Conservation (phyloP, 2,113 vertebrate species). For the Haemorhous mexicanus region DNA sequence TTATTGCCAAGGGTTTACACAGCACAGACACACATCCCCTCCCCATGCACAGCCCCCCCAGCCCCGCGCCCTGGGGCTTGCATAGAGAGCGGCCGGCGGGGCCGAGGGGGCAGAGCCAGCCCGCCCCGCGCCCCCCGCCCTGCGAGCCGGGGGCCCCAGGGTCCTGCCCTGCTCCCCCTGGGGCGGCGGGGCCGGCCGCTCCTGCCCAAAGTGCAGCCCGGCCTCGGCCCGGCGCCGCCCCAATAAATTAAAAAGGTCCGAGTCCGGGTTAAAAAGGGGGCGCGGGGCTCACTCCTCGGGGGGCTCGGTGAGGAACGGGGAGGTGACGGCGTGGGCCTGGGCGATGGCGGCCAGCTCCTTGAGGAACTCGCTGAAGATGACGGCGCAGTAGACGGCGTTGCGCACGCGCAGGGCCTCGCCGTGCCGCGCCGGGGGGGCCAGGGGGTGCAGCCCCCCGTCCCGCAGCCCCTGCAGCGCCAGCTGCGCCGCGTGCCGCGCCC, state of each 20-base stretch:
- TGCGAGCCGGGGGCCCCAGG: not conserved
- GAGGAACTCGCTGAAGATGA: slow-evolving; percentile 95
- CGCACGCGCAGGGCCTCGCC: slow-evolving; percentile 89
- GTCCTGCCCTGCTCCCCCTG: not conserved
- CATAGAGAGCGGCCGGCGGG: not conserved
- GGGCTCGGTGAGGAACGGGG: slow-evolving; percentile 84
- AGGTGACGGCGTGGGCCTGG: slow-evolving; percentile 90
- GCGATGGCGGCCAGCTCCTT: slow-evolving; percentile 94
- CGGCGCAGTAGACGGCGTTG: slow-evolving; percentile 93
- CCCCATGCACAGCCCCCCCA: not conserved
- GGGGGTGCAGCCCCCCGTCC: not conserved
- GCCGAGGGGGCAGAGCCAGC: slow-evolving; percentile 46
- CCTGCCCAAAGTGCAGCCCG: slow-evolving; percentile 40
- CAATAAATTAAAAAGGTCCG: slow-evolving; percentile 78
- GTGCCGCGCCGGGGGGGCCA: slow-evolving; percentile 39
- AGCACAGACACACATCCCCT: slow-evolving; percentile 12
- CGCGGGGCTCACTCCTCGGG: slow-evolving; percentile 75
- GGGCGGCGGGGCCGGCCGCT: not conserved
- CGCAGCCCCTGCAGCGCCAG: not conserved
- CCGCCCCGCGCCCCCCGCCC: not conserved
- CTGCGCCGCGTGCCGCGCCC: not conserved
- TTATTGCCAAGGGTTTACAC: slow-evolving; percentile 21
- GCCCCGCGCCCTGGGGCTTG: not conserved
- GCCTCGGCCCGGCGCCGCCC: slow-evolving; percentile 64
- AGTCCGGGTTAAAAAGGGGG: slow-evolving; percentile 8